These are phyloP conservation scores for Siniperca scherzeri DNA, from an alignment of 2,797 vertebrate genomes.

Conservation along the genomic window DNA sequence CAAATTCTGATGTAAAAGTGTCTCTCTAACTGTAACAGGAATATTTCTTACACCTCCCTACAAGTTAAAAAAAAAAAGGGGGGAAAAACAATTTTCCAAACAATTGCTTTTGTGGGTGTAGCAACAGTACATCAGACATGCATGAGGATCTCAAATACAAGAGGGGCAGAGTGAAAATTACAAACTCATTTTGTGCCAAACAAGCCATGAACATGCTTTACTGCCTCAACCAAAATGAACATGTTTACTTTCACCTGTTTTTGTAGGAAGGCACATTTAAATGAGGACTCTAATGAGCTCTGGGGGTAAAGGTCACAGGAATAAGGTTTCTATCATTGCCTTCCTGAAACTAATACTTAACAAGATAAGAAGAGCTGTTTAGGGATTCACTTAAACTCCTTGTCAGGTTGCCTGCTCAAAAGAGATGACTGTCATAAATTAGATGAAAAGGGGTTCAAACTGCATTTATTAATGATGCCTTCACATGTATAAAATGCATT, in stretches of 20 bases:
- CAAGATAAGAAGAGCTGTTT: conserved; percentile 37
- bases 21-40: conserved; percentile 21
- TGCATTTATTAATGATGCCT: conserved; percentile 57
- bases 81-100: conserved; percentile 31
- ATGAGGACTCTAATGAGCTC: conserved; percentile 36
- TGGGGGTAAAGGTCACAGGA: conserved; percentile 38
- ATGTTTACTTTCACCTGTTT: conserved; percentile 26
- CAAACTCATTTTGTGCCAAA: conserved; percentile 45
- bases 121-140: conserved; percentile 33
- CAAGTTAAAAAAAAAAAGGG: background rate
- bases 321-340: conserved; percentile 26
- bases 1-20: conserved; percentile 27
- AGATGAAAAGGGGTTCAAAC: conserved; percentile 50
- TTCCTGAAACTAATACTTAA: conserved; percentile 22
- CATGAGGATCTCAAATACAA: conserved; percentile 30
- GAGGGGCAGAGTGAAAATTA: conserved; percentile 33
- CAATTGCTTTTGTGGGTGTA: conserved; percentile 37
- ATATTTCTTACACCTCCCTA: conserved; percentile 18
- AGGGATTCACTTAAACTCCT: conserved; percentile 44
- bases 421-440: conserved; percentile 45
- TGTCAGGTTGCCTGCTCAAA: conserved; percentile 36
- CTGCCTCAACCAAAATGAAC: conserved; percentile 40
- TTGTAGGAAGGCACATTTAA: conserved; percentile 9
- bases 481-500: conserved; percentile 53
- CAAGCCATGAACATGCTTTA: conserved; percentile 27